Base-by-base conservation (phyloP, 1,140 invertebrate genomes). In the Drosophila santomea region DNA sequence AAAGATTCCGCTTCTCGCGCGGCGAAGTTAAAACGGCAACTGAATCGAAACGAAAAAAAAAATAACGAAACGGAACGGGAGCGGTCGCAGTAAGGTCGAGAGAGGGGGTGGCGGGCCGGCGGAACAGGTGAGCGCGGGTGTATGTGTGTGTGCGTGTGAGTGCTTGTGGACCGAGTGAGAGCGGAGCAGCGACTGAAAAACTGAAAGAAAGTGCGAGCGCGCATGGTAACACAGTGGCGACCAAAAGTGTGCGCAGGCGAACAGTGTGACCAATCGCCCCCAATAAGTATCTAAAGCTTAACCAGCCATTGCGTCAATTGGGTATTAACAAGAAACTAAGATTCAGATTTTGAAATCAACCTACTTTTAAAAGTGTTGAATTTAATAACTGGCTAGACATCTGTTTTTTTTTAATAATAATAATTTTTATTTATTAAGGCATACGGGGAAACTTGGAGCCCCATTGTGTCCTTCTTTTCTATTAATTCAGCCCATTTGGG, bases 161-260 rank as follows among this genome's bases (percentile, higher is more conserved):
- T 35, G 48, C 10, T 12, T n/a, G 45, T 47, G 51, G 64, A 60
- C 64, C 71, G 77, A 79, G 80, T 68, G 66, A 84, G 79, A 84
- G 76, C 66, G 43, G 63, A 75, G 76, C 74, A 32, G 25, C 25
- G 28, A 81, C 77, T 78, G 74, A 25, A 14, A 23, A 23, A 82
- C 68, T 64, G 56, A 84, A 78, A 82, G 79, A 84, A 84, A 84
- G 80, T 82, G 66, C 52, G 56, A 61, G 62, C 66, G 64, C 79
- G 72, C 74, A 78, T 58, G 58, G 64, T 25, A 3, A 15, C 10
- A 83, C 61, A 81, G 60, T 80, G 5, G 0, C 5, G 5, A 1
- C 39, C 4, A 20, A 23, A 69, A 81, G 78, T 82, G 12, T 36
- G n/a, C 8, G 48, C 12, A 36, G 1, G 32, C 32, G 32, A 32